Percentiles rank a stretch among this genome's conserved stretches.
Conservation (phyloP, 2,888 invertebrate genomes). For the Melangyna quadrimaculata region DNA sequence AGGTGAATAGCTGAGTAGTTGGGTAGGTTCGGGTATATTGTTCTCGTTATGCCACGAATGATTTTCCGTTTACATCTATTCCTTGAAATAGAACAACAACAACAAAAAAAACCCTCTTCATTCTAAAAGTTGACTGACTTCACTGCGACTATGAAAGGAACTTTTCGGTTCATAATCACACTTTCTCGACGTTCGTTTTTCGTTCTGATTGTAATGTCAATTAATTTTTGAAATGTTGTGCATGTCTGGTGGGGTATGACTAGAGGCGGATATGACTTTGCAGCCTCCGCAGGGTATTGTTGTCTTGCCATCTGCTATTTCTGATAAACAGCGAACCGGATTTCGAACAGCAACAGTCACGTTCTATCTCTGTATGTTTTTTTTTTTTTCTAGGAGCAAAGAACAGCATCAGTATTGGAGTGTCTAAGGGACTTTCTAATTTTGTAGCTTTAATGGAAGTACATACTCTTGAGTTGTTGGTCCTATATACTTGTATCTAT, state of each 20-base stretch:
- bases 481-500: neutral
- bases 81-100: conserved; percentile 22
- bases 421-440: conserved; percentile 38
- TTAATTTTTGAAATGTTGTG: conserved; percentile 65
- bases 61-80: conserved; percentile 32
- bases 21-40: neutral
- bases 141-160: conserved; percentile 7
- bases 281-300: conserved; percentile 49
- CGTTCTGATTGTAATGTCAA: conserved; percentile 54
- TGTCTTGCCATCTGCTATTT: conserved; percentile 39
- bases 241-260: conserved; percentile 53
- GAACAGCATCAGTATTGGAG: neutral
- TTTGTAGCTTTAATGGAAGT: conserved; percentile 15
- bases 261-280: conserved; percentile 65
- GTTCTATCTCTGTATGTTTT: conserved; percentile 14
- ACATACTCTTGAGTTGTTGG: neutral
- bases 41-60: conserved; percentile 52
- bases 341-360: conserved; percentile 28
- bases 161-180: conserved; percentile 38
- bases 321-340: conserved; percentile 33
- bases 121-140: conserved; percentile 14
- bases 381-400: neutral
- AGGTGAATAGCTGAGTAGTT: neutral
- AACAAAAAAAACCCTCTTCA: neutral
- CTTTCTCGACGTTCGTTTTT: conserved; percentile 16